Conservation (phyloP, 2,797 vertebrate genomes). For the Pangasius djambal region DNA sequence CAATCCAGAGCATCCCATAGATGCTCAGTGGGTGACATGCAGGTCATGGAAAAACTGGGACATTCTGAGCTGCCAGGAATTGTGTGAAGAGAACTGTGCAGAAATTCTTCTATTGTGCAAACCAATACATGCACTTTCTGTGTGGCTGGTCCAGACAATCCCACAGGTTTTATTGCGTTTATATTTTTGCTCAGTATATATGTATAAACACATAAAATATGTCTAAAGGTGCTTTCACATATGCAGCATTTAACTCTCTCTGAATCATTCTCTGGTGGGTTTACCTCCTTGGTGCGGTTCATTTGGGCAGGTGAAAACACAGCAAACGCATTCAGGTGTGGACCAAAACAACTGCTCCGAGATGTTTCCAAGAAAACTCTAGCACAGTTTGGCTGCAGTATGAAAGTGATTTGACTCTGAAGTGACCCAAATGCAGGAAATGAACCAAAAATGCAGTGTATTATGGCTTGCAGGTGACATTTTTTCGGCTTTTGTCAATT, state of each 20-base stretch:
- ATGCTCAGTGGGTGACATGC: constrained; percentile 13
- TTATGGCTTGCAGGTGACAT: background rate
- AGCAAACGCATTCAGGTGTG: background rate
- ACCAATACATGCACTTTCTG: background rate
- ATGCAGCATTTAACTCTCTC: background rate
- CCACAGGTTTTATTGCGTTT: background rate
- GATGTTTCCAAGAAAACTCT: background rate
- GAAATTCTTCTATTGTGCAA: constrained; percentile 1
- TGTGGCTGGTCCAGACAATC: background rate
- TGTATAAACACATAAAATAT: background rate
- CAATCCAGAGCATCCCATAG: constrained; percentile 14
- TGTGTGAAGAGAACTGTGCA: constrained; percentile 2
- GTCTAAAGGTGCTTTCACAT: background rate
- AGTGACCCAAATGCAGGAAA: constrained; percentile 1
- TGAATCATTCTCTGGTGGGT: background rate
- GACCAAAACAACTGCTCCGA: background rate
- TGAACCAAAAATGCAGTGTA: background rate
- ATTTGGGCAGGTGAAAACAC: background rate
- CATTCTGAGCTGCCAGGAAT: constrained; percentile 17
- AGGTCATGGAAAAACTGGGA: constrained; percentile 41
- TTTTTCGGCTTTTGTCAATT: background rate
- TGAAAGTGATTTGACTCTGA: background rate
- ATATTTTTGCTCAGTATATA: background rate
- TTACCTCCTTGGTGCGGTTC: background rate
- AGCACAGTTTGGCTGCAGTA: background rate